A percentile compares a stretch with the other conserved stretches of the same genome.
Conservation (phyloP, 2,888 invertebrate species). For the Osedax frankpressi region DNA sequence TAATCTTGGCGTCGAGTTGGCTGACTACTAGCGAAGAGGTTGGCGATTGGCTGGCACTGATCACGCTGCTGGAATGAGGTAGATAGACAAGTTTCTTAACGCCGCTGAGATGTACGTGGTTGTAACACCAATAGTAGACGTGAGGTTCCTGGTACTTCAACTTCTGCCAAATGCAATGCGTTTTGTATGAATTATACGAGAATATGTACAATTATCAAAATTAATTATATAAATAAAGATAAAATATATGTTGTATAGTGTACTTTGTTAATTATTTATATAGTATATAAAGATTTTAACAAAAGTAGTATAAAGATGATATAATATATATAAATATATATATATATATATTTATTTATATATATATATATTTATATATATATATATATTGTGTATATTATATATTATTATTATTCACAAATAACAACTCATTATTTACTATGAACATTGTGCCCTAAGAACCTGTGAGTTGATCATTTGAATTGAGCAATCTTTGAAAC, state of each 20-base stretch:
- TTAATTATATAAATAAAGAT: too few species aligned
- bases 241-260: too few species aligned
- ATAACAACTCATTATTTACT: too few species aligned
- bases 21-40: conserved; percentile 39
- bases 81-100: conserved; percentile 40
- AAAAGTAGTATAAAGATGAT: too few species aligned
- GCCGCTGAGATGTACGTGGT: conserved; percentile 34
- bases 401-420: too few species aligned
- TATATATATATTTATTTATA: neutral
- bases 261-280: too few species aligned
- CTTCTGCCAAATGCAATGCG: conserved; percentile 32
- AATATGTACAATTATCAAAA: too few species aligned
- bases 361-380: conserved; percentile 8
- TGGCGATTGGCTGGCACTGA: conserved; percentile 37
- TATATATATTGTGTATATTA: neutral
- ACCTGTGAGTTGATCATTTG: neutral
- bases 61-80: conserved; percentile 39
- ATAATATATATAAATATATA: neutral
- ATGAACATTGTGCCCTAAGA: too few species aligned
- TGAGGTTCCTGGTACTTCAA: conserved; percentile 33
- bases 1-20: conserved; percentile 37
- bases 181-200: too few species aligned
- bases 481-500: conserved; percentile 30
- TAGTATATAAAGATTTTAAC: too few species aligned
- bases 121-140: conserved; percentile 32